A percentile compares a stretch with the other conserved stretches of the same genome.
These are phyloP conservation scores for Atrina japonica DNA, from an alignment of 2,888 invertebrate genomes.

Conservation along the genomic window DNA sequence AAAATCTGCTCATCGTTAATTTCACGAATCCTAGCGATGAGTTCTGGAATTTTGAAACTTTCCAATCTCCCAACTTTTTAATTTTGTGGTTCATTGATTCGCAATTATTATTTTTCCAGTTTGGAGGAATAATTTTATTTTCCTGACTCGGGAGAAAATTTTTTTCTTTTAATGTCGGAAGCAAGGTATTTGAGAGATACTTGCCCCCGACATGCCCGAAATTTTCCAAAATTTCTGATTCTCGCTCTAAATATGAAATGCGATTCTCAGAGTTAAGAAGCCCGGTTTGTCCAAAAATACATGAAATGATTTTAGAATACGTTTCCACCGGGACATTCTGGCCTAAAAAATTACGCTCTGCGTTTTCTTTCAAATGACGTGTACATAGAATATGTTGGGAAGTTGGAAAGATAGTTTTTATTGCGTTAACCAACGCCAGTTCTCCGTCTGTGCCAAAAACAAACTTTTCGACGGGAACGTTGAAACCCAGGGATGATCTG, in stretches of 20 bases:
- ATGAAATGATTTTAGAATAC: constrained; percentile 3
- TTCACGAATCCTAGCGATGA: constrained; percentile 15
- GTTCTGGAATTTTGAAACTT: constrained; percentile 34
- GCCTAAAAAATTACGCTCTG: constrained; percentile 5
- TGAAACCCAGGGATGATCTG: constrained; percentile 14
- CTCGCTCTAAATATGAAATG: constrained; percentile 19
- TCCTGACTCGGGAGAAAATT: constrained; percentile 16
- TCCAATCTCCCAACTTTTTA: constrained; percentile 29
- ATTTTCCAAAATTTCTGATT: constrained; percentile 29
- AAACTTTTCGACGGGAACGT: constrained; percentile 12
- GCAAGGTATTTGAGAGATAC: constrained; percentile 15
- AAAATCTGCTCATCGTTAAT: constrained; percentile 26
- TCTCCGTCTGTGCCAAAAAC: constrained; percentile 47
- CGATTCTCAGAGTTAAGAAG: constrained; percentile 5
- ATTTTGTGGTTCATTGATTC: constrained; percentile 35
- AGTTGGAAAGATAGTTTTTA: background rate
- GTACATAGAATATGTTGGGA: constrained; percentile 45
- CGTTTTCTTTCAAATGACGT: constrained; percentile 43
- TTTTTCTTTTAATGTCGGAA: constrained; percentile 33
- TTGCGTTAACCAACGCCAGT: constrained; percentile 36
- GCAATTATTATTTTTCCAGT: constrained; percentile 34
- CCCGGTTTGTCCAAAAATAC: constrained; percentile 15
- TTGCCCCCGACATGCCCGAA: constrained; percentile 8
- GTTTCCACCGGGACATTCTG: constrained; percentile 24
- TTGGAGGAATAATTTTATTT: constrained; percentile 11